Percentiles rank a stretch among this genome's conserved stretches.
phyloP scores from a whole-genome alignment of 2,888 invertebrate species.

The Lamellibrachia satsuma region DNA sequence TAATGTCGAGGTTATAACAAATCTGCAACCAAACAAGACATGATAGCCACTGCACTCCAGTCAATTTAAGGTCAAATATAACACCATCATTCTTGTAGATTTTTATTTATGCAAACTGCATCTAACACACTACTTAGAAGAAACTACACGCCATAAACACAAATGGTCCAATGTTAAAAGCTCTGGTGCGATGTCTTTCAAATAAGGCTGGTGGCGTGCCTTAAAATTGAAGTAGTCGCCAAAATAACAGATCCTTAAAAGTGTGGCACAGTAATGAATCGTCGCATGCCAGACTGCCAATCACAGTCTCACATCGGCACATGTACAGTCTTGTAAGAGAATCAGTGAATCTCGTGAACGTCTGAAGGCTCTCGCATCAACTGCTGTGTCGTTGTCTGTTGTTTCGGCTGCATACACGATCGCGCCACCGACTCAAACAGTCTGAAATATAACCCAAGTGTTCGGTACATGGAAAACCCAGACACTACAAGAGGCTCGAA shows the following conservation, averaged over 20 bases:
- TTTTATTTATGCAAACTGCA: conserved; percentile 13
- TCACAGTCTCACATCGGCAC: neutral
- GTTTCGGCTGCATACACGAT: conserved; percentile 79
- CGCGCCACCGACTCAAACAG: conserved; percentile 95
- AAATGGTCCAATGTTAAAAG: neutral
- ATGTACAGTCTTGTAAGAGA: neutral
- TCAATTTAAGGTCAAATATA: neutral
- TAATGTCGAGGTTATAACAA: neutral
- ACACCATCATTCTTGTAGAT: neutral
- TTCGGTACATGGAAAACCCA: neutral
- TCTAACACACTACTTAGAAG: conserved; percentile 8
- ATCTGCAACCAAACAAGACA: neutral
- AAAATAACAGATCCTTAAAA: conserved; percentile 6
- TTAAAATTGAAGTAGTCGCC: neutral
- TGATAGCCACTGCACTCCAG: neutral
- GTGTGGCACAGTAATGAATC: neutral
- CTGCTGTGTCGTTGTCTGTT: conserved; percentile 8
- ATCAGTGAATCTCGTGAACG: neutral
- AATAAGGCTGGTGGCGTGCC: neutral
- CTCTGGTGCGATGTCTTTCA: neutral
- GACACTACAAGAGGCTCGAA: neutral
- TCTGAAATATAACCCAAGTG: conserved; percentile 68
- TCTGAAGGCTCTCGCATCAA: neutral
- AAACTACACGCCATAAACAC: neutral
- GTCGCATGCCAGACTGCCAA: neutral